Evolutionary conservation across 1,140 invertebrate genomes (phyloP).

Genomic region (Cephus cinctus): DNA sequence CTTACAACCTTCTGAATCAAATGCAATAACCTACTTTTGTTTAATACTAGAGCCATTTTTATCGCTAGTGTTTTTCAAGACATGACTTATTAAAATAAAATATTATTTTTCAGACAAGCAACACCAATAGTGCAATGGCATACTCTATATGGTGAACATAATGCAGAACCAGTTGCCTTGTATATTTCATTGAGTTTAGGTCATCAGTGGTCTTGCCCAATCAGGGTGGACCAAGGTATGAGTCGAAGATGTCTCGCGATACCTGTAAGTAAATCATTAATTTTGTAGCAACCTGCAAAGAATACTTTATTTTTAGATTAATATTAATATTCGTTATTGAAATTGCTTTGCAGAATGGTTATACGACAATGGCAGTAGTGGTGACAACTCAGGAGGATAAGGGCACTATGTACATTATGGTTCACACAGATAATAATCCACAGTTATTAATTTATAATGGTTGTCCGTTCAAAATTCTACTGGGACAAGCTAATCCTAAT

Average conservation of each 20-base stretch:
- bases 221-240: constrained; percentile 55
- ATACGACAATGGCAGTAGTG: constrained; percentile 49
- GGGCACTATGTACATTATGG: constrained; percentile 60
- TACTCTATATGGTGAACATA: constrained; percentile 41
- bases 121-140: constrained; percentile 56
- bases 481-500: constrained; percentile 41
- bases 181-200: constrained; percentile 49
- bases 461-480: constrained; percentile 46
- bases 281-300: constrained; percentile 11
- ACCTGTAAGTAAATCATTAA: constrained; percentile 34
- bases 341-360: constrained; percentile 30
- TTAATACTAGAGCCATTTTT: constrained; percentile 13
- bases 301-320: constrained; percentile 12
- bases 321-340: constrained; percentile 12
- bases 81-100: too few species aligned
- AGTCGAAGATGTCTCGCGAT: constrained; percentile 50
- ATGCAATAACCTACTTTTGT: constrained; percentile 2
- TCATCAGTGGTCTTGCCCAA: constrained; percentile 57
- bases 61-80: constrained; percentile 13
- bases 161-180: constrained; percentile 36
- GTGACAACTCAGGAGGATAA: constrained; percentile 58
- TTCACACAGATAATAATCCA: constrained; percentile 61
- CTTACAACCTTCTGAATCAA: background rate
- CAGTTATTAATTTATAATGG: constrained; percentile 59
- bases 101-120: constrained; percentile 46